Base-by-base conservation (phyloP, 2,797 vertebrate species). In the Eremophila alpestris region DNA sequence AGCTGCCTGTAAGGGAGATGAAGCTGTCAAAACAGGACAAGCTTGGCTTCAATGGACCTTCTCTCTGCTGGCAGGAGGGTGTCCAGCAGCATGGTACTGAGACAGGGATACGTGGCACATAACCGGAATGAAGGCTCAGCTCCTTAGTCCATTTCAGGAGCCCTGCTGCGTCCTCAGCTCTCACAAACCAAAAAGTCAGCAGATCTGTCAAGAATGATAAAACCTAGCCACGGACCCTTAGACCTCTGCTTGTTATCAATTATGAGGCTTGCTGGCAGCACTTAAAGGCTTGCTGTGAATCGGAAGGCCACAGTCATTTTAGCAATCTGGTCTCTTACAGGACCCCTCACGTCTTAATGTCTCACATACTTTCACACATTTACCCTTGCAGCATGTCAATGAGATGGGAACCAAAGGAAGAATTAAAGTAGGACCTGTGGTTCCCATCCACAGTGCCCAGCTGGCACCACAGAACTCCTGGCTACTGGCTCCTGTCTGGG, bases 181-280 rank as follows among this genome's bases (percentile, higher is more conserved):
- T 80, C 40, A 56, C 49, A 85, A 96, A 89, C 38, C 58, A 75
- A 46, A 18, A 76, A 51, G 68, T 92, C 88, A 95, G 90, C 93
- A 85, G 41, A 87, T 75, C 64, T 89, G 83, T 95, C 81, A 95
- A 55, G 54, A 90, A 69, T 34, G 36, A 91, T 49, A 90, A 93
- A 87, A 81, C 46, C 67, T 26, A 89, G 54, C 58, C 54, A 22
- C 2, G 0, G 54, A 80, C 84, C 54, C 52, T 55, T 29, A 75
- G 71, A 90, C 71, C 81, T 79, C 64, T 64, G 64, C 78, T 87
- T 58, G 81, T 71, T 80, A 83, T 38, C 76, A 89, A 23, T 85
- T 77, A 89, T 4, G 41, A 93, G 38, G 22, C 64, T 87, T 8
- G 4, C 70, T 67, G 64, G 83, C 77, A 93, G 74, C 82, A 78